Base-by-base conservation (phyloP, 2,797 vertebrate genomes). In the Pangasius larnaudii region DNA sequence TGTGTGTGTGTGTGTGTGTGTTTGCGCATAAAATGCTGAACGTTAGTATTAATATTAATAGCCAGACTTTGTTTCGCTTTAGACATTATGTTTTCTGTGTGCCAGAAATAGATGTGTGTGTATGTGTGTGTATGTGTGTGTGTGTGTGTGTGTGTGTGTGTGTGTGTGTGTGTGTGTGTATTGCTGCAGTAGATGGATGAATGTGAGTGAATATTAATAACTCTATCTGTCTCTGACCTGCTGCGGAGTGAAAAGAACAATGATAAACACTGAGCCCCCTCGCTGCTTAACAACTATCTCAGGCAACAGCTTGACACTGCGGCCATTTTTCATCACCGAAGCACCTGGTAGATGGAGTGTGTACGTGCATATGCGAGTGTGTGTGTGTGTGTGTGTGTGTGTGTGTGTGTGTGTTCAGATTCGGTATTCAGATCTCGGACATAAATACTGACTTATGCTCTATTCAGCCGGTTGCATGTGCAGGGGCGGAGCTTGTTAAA, bases 201-300 rank as follows among this genome's bases (percentile, higher is more conserved):
- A 79, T 88, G 87, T 42, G 74, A 79, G 87, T 88, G 87, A 88
- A 93, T 96, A 95, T 95, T 95, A 95, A 95, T 94, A 94, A 94
- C 94, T 92, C 89, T 88, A 92, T 94, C 92, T 89, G 92, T 91
- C 65, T 86, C 89, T 90, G 89, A 93, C 93, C 94, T 94, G 94
- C 94, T 93, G 85, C 27, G 89, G 92, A 93, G 94, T 93, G 92
- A 93, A 94, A 94, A 94, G 92, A 97, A 92, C 94, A 94, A 93
- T 91, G 90, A 92, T 93, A 83, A 88, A 88, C 63, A 79, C 42
- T 19, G 87, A 84, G 93, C 89, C 91, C 94, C 94, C 94, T 93
- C 94, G 93, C 94, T 94, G 94, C 94, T 88, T 71, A 97, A 95
- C 93, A 93, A 94, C 95, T 95, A 94, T 96, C 96, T 96, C 94